Percentiles rank a stretch among this genome's conserved stretches.
Conservation (phyloP, 2,113 vertebrate species). For the Melospiza melodia region DNA sequence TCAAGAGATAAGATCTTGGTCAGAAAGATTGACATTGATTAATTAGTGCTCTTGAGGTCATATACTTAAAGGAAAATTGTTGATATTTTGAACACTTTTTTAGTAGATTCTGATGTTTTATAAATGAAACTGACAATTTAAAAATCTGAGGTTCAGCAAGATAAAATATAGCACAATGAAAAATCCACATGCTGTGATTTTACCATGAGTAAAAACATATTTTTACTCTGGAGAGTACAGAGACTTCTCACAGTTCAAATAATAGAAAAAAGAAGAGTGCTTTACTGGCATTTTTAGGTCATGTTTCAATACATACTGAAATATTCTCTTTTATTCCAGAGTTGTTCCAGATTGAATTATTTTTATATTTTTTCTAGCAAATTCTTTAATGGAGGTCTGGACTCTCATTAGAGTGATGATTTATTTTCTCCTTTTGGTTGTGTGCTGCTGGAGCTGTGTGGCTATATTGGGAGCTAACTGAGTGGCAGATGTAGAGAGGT, state of each 20-base stretch:
- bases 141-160: neutral
- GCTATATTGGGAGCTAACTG: slow-evolving; percentile 24
- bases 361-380: slow-evolving; percentile 38
- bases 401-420: slow-evolving; percentile 3
- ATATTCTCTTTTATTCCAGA: slow-evolving; percentile 39
- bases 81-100: neutral
- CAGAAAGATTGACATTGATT: neutral
- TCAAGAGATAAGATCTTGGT: neutral
- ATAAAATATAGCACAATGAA: neutral
- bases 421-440: slow-evolving; percentile 33
- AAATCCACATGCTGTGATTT: slow-evolving; percentile 2
- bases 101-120: neutral
- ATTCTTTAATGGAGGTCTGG: slow-evolving; percentile 12
- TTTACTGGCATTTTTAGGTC: slow-evolving; percentile 56
- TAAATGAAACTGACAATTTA: neutral
- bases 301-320: slow-evolving; percentile 46
- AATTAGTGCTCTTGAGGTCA: neutral
- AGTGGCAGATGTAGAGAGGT: slow-evolving; percentile 9
- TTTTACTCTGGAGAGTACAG: slow-evolving; percentile 16
- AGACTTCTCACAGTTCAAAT: slow-evolving; percentile 21
- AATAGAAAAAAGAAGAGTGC: slow-evolving; percentile 12
- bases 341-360: slow-evolving; percentile 38
- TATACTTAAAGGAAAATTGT: neutral
- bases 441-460: neutral
- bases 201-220: slow-evolving; percentile 6